These are phyloP conservation scores for Proterorhinus semilunaris DNA, from an alignment of 2,113 vertebrate genomes.

Conservation along the genomic window DNA sequence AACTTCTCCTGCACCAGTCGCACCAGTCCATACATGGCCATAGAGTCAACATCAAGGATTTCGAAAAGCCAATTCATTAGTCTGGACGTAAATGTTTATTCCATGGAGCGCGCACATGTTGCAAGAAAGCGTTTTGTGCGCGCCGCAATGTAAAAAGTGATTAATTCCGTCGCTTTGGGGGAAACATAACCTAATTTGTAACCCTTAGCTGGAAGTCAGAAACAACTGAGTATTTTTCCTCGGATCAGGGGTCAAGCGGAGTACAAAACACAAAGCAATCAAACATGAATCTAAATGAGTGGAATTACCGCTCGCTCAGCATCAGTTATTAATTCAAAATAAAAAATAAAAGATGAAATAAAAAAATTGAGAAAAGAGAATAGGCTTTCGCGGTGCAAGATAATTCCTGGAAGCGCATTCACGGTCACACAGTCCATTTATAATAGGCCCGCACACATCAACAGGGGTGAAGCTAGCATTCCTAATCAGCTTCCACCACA, in stretches of 20 bases:
- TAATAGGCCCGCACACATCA: conserved; percentile 49
- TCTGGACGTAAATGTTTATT: conserved; percentile 14
- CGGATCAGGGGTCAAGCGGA: conserved; percentile 42
- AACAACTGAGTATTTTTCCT: conserved; percentile 28
- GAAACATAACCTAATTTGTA: conserved; percentile 37
- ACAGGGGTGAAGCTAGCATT: conserved; percentile 4
- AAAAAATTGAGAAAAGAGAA: conserved; percentile 7
- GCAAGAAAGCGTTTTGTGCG: conserved; percentile 7
- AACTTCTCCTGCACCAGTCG: conserved; percentile 12
- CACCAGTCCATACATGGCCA: not conserved
- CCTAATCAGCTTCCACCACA: conserved; percentile 28
- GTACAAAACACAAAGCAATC: conserved; percentile 52
- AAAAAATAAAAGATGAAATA: conserved; percentile 21
- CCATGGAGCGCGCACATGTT: conserved; percentile 3
- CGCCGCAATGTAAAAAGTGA: conserved; percentile 17
- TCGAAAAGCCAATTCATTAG: not conserved
- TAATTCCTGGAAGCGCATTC: conserved; percentile 46
- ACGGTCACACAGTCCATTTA: conserved; percentile 25
- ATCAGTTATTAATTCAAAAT: conserved; percentile 51
- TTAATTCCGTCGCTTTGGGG: conserved; percentile 36
- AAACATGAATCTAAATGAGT: conserved; percentile 57
- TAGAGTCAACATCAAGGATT: not conserved
- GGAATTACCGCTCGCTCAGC: conserved; percentile 32
- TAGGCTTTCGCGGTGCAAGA: conserved; percentile 35
- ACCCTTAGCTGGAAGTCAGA: conserved; percentile 26